phyloP scores from a whole-genome alignment of 1,140 invertebrate species.

The Thereuonema tuberculata region DNA sequence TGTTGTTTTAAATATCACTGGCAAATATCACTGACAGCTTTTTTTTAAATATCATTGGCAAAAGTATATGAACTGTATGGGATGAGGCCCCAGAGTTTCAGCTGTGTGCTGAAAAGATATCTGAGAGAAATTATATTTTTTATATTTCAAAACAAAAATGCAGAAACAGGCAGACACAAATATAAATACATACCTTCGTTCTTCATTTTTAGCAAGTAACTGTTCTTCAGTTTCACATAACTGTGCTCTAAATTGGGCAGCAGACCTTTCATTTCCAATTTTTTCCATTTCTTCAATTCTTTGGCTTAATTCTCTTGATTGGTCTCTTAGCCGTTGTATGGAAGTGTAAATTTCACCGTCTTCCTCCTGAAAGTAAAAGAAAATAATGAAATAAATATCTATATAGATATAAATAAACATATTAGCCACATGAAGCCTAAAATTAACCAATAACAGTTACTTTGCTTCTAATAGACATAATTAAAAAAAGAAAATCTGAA shows the following conservation, averaged over 20 bases:
- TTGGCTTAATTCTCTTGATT: conserved; percentile 22
- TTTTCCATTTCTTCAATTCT: conserved; percentile 22
- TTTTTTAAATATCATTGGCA: too few species aligned
- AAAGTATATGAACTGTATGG: too few species aligned
- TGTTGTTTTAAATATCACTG: too few species aligned
- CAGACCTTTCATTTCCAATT: conserved; percentile 17
- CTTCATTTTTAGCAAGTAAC: conserved; percentile 25
- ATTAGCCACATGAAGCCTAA: not conserved
- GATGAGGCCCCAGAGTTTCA: too few species aligned
- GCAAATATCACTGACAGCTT: too few species aligned
- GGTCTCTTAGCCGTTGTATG: conserved; percentile 27
- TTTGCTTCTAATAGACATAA: not conserved
- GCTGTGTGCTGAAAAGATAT: too few species aligned
- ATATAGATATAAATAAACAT: not conserved
- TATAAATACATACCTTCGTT: conserved; percentile 19
- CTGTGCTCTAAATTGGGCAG: conserved; percentile 16
- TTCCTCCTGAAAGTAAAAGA: conserved; percentile 23
- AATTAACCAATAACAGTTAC: not conserved
- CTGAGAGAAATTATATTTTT: too few species aligned
- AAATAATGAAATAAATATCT: not conserved
- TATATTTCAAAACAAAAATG: too few species aligned
- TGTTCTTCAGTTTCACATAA: conserved; percentile 23
- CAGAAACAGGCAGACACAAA: too few species aligned
- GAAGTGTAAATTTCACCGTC: conserved; percentile 28
- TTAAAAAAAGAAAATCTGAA: too few species aligned